These are phyloP conservation scores for Drosophila dives DNA, from an alignment of 2,888 invertebrate genomes.

Conservation along the genomic window DNA sequence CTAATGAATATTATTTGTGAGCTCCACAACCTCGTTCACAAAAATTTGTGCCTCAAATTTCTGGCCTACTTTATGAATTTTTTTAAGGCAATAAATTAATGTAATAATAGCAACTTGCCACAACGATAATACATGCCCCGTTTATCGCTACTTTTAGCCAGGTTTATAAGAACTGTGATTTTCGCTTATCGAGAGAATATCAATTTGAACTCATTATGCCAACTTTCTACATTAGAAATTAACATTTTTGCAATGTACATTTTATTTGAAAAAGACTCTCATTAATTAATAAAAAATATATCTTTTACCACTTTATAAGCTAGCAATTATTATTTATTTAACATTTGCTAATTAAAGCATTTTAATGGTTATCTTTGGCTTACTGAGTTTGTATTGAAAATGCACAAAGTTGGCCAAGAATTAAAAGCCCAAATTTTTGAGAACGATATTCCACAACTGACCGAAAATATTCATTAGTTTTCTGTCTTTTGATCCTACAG, in stretches of 20 bases:
- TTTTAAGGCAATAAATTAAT: not conserved
- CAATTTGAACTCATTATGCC: not conserved
- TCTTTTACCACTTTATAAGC: not conserved
- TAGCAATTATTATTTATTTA: not conserved
- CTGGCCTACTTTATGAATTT: conserved; percentile 40
- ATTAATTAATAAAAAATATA: too few relatives aligned
- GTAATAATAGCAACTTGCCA: conserved; percentile 86
- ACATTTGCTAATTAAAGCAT: not conserved
- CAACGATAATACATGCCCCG: conserved; percentile 91
- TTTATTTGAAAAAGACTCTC: not conserved
- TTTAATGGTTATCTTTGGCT: not conserved
- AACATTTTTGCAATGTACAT: not conserved
- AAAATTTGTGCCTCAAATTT: conserved; percentile 2
- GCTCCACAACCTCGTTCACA: not conserved
- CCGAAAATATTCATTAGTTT: conserved; percentile 60
- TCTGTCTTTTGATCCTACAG: conserved; percentile 62
- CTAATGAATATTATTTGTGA: conserved; percentile 54
- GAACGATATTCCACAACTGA: not conserved
- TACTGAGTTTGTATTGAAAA: not conserved
- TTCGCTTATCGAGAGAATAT: not conserved
- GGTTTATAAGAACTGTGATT: conserved; percentile 9
- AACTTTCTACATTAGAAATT: not conserved
- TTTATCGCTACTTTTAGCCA: conserved; percentile 85
- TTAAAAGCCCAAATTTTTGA: not conserved
- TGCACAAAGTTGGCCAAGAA: conserved; percentile 45